Evolutionary conservation across 2,113 vertebrate species (phyloP), one percentile per base, ranked within the genome.

Genomic region (Ailuropoda melanoleuca): DNA sequence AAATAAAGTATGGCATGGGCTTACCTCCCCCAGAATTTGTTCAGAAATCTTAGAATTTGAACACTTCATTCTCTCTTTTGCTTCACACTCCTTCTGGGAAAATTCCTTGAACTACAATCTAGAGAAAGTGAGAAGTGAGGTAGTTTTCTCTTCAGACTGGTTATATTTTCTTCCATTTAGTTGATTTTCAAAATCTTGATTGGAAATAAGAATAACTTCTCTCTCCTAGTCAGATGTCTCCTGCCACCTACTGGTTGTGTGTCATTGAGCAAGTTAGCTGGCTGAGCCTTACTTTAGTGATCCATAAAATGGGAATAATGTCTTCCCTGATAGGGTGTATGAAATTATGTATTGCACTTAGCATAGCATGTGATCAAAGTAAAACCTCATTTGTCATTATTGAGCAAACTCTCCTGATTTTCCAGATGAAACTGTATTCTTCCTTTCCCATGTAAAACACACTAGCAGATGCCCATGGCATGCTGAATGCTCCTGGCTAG

Each of bases 21-120:
- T 91, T 68, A 74, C 8, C 11, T 66, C 19, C 55, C 3, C 29
- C 5, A 34, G 43, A 53, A 53, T 92, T 56, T 62, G 7, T 81
- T 96, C 18, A 70, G 83, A 92, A 85, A 78, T n/a, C 50, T 93
- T 50, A 77, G 78, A 82, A 94, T 56, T 91, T 72, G 21, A 78
- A 58, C 7, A 29, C 43, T 77, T 78, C 7, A 60, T 88, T 74
- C 34, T 84, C 26, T 96, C 37, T 90, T 75, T 91, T 31, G 31
- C 3, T 39, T 75, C 56, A 64, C 1, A 48, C 86, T 94, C 9
- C 46, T 80, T 70, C 70, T 56, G 29, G 14, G 23, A 53, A 85
- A 43, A 53, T 68, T 94, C 50, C 34, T 48, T 88, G 29, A 93
- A 58, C 48, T 91, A 6, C n/a, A 24, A 56, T 31, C 14, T 58